A percentile compares a stretch with the other conserved stretches of the same genome.
phyloP scores from a whole-genome alignment of 2,113 vertebrate genomes.

The Isurus oxyrinchus region DNA sequence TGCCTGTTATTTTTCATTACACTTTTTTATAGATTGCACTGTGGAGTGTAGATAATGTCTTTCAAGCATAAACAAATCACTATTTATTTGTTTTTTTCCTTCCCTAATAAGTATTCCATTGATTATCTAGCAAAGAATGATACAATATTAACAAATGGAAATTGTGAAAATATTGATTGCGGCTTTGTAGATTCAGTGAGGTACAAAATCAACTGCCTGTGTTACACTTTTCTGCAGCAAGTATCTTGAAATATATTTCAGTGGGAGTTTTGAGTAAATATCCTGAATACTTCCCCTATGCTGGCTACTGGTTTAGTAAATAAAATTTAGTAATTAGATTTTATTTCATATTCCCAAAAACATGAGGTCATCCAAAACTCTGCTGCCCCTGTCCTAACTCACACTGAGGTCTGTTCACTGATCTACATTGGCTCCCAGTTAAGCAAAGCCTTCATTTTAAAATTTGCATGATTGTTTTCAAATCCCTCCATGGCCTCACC shows the following conservation, averaged over 20 bases:
- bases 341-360: neutral
- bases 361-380: neutral
- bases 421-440: neutral
- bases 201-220: neutral
- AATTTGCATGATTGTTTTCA: neutral
- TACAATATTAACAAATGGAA: conserved; percentile 27
- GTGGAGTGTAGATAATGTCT: conserved; percentile 36
- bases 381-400: neutral
- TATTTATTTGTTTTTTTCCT: conserved; percentile 24
- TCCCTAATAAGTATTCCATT: conserved; percentile 35
- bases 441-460: neutral
- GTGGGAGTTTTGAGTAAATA: neutral
- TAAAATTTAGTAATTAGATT: neutral
- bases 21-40: conserved; percentile 32
- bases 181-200: neutral
- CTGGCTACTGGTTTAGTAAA: neutral
- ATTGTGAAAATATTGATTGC: conserved; percentile 31
- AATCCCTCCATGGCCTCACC: too few species aligned
- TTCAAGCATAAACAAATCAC: conserved; percentile 37
- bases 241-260: neutral
- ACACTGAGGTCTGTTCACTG: neutral
- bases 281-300: neutral
- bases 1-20: conserved; percentile 37
- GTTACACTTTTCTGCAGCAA: neutral
- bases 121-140: conserved; percentile 18